Conservation (phyloP, 2,888 invertebrate species). For the Apantesis nais region DNA sequence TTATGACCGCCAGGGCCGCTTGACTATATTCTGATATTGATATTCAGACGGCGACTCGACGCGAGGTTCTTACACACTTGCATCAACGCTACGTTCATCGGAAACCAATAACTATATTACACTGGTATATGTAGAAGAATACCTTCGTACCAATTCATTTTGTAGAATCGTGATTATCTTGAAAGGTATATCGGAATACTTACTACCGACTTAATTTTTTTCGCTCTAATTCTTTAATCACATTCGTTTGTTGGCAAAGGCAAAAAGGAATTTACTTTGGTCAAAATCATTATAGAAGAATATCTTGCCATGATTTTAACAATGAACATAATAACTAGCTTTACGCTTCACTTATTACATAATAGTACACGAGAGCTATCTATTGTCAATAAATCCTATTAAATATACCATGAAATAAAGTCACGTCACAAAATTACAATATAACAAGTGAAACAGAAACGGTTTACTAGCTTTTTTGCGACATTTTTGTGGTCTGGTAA, state of each 20-base stretch:
- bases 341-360: conserved; percentile 66
- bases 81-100: conserved; percentile 63
- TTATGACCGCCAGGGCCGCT: conserved; percentile 72
- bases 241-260: neutral
- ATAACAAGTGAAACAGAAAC: conserved; percentile 80
- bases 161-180: neutral
- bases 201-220: conserved; percentile 1
- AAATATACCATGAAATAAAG: conserved; percentile 74
- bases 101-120: conserved; percentile 67
- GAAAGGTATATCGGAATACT: neutral
- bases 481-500: conserved; percentile 76
- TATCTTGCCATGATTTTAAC: conserved; percentile 24
- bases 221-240: neutral
- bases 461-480: conserved; percentile 75
- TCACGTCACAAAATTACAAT: conserved; percentile 75
- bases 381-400: conserved; percentile 64
- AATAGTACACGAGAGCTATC: conserved; percentile 64
- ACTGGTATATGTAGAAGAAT: conserved; percentile 34
- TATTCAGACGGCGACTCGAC: conserved; percentile 76
- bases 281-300: conserved; percentile 19
- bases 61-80: conserved; percentile 73
- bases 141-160: conserved; percentile 19
- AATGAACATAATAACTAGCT: conserved; percentile 52
- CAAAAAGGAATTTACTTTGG: neutral
- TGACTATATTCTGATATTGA: conserved; percentile 79